Evolutionary conservation across 2,113 vertebrate genomes (phyloP).

Genomic region (Trinectes maculatus): DNA sequence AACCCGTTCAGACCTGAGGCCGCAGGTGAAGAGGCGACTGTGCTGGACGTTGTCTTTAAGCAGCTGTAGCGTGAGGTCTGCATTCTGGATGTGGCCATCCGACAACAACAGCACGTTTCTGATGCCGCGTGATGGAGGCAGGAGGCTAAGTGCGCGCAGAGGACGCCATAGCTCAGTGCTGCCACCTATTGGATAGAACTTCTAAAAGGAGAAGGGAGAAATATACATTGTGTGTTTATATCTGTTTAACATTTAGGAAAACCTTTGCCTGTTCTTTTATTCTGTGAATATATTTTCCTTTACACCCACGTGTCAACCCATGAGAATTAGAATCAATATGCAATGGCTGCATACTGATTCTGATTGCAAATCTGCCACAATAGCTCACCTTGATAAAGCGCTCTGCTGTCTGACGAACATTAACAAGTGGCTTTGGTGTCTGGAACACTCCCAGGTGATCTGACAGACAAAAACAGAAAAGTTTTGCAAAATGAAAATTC

Average conservation of each 20-base stretch:
- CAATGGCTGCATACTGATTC: no score
- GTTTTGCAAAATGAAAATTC: neutral
- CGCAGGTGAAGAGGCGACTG: slow-evolving; percentile 89
- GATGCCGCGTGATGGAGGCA: slow-evolving; percentile 81
- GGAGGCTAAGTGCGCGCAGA: slow-evolving; percentile 82
- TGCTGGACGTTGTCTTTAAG: slow-evolving; percentile 79
- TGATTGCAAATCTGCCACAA: neutral
- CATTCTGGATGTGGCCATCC: slow-evolving; percentile 88
- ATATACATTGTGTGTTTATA: neutral
- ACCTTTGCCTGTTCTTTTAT: no score
- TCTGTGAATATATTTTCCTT: no score
- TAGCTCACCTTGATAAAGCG: slow-evolving; percentile 82
- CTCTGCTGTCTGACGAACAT: slow-evolving; percentile 44
- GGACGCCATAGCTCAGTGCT: slow-evolving; percentile 89
- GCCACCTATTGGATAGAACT: slow-evolving; percentile 79
- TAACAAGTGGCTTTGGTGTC: slow-evolving; percentile 60
- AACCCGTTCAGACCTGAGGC: slow-evolving; percentile 80
- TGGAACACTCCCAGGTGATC: slow-evolving; percentile 83
- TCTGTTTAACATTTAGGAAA: no score
- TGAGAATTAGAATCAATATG: no score
- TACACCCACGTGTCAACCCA: no score
- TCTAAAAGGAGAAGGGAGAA: slow-evolving; percentile 64
- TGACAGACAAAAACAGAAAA: slow-evolving; percentile 57
- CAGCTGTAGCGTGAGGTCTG: slow-evolving; percentile 80
- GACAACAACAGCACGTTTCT: slow-evolving; percentile 88